Evolutionary conservation across 2,113 vertebrate genomes (phyloP).

Genomic region (Archocentrus centrarchus): DNA sequence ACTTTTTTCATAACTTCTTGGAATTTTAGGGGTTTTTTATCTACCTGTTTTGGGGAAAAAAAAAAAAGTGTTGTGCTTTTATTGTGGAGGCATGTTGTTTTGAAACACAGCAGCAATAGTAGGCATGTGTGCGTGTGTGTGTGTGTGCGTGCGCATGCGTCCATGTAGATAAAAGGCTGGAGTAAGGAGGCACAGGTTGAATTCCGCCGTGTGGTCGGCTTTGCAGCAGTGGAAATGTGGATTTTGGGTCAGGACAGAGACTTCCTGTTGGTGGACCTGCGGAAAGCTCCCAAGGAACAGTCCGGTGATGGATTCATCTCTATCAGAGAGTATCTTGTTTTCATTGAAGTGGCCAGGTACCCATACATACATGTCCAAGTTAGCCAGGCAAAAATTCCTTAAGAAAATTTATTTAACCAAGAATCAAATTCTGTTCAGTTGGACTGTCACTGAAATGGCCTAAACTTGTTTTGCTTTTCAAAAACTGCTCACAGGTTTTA

Average conservation of each 20-base stretch:
- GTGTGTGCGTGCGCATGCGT: neutral
- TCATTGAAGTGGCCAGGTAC: constrained; percentile 90
- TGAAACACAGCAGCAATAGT: neutral
- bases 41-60: neutral
- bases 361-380: neutral
- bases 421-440: neutral
- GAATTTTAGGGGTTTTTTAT: neutral
- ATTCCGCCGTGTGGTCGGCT: constrained; percentile 85
- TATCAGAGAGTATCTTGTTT: constrained; percentile 89
- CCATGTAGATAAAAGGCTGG: constrained; percentile 86
- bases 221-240: constrained; percentile 85
- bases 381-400: neutral
- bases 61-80: no score
- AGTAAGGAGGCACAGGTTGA: constrained; percentile 77
- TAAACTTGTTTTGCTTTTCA: neutral
- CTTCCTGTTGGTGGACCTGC: constrained; percentile 90
- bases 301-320: constrained; percentile 83
- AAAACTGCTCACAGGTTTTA: constrained; percentile 66
- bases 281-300: constrained; percentile 82
- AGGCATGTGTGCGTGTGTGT: fast-evolving
- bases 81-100: neutral
- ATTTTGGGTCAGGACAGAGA: constrained; percentile 84
- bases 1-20: neutral
- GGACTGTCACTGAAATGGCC: neutral
- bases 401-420: neutral